A percentile compares a stretch with the other conserved stretches of the same genome.
These are phyloP conservation scores for Drosophila pseudoobscura DNA, from an alignment of 1,140 invertebrate species.

Conservation along the genomic window DNA sequence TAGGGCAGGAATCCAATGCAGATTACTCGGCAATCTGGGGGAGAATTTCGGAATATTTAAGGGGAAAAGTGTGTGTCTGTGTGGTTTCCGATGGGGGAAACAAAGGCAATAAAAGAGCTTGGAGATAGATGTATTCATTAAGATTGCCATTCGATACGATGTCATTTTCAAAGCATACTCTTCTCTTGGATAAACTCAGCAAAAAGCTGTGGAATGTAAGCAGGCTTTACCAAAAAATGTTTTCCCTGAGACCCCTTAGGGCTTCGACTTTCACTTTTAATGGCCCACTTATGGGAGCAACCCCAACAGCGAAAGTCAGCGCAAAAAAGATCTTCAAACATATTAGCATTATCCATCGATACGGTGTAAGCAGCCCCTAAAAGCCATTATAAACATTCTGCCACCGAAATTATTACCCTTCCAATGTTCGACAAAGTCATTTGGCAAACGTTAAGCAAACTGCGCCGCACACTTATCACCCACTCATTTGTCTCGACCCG, in stretches of 20 bases:
- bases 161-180: no score
- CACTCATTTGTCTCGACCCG: slow-evolving; percentile 61
- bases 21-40: slow-evolving; percentile 26
- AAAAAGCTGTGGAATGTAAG: no score
- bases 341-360: slow-evolving; percentile 47
- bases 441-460: slow-evolving; percentile 35
- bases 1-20: slow-evolving; percentile 31
- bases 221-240: no score
- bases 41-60: slow-evolving; percentile 2
- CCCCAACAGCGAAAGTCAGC: slow-evolving; percentile 12
- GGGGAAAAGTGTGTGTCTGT: no score
- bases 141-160: no score
- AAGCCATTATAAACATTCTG: slow-evolving; percentile 42
- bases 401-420: slow-evolving; percentile 33
- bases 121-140: no score
- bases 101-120: no score
- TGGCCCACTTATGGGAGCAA: neutral
- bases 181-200: no score
- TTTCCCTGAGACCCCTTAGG: neutral
- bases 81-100: no score
- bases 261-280: slow-evolving; percentile 2
- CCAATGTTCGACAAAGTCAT: slow-evolving; percentile 51
- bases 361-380: slow-evolving; percentile 25
- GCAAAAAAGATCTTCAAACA: slow-evolving; percentile 14
- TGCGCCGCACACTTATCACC: slow-evolving; percentile 49